Evolutionary conservation across 2,113 vertebrate species (phyloP), one percentile per base, ranked within the genome.

Genomic region (Orthonyx spaldingii): DNA sequence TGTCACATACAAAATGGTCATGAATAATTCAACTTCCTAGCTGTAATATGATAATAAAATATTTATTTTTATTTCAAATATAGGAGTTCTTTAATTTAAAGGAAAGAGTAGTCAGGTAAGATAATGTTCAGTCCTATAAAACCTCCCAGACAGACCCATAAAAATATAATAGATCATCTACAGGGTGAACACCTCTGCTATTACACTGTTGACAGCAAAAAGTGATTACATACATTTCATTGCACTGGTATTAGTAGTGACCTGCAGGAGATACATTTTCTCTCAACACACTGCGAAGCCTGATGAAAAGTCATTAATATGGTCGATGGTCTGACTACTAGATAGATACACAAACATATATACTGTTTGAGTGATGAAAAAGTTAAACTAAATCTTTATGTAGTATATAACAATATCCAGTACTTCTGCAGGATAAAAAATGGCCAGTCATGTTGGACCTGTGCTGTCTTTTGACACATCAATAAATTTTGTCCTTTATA

Each of bases 151-250:
- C 23, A 93, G 61, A 30, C 12, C 14, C 61, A 89, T 89, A 72
- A 84, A 94, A 87, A 49, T 30, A 16, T 60, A 87, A 75, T 64
- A 95, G 53, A 94, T 82, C 61, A 89, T 71, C 77, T 53, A 37
- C n/a, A 87, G 39, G 7, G 57, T 65, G 70, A 87, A 87, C 65
- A 89, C 77, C 57, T 94, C 87, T 79, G 61, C 57, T 87, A 35
- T 94, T 94, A 68, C 53, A 55, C 23, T 72, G 59, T 24, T 91
- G 91, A 84, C 78, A 85, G 64, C 55, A 60, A 75, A 93, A 96
- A 90, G 74, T 57, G 65, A 92, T 96, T 87, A 53, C 63, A 32
- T 60, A 27, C n/a, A 60, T 82, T 92, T 78, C 63, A 69, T 55
- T 69, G 88, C 39, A 71, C 17, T 63, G 19, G 44, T 56, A 64